Percentiles rank a stretch among this genome's conserved stretches.
Evolutionary conservation across 92 coral and sea anemone species (phyloP).

Genomic region (Porites lobata): DNA sequence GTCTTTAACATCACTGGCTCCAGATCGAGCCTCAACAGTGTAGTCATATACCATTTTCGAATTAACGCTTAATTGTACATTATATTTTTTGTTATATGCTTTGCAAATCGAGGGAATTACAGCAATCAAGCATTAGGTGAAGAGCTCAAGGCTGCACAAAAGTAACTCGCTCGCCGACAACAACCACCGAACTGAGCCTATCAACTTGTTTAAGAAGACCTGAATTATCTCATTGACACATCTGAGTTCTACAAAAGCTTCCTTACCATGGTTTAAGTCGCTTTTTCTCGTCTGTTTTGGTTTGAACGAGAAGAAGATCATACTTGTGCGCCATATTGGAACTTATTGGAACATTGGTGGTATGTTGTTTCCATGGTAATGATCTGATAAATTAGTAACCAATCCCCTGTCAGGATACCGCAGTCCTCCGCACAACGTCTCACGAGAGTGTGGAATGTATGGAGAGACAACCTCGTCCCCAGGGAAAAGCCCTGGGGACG

Average conservation of each 20-base stretch:
- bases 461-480: no score
- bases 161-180: background rate
- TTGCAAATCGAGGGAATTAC: no score
- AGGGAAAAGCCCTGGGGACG: no score
- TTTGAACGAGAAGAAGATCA: constrained; percentile 95
- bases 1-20: no score
- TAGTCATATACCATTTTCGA: no score
- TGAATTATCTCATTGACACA: background rate
- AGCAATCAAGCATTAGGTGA: no score
- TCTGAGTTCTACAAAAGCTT: background rate
- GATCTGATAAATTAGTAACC: background rate
- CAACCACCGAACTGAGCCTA: background rate
- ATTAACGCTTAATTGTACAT: no score
- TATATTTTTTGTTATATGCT: no score
- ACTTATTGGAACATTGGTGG: constrained; percentile 68
- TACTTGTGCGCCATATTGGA: constrained; percentile 98
- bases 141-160: background rate
- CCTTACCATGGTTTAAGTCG: constrained; percentile 88
- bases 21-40: no score
- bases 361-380: constrained; percentile 40
- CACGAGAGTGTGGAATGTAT: no score
- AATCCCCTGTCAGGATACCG: background rate
- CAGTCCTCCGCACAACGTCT: no score
- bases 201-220: background rate
- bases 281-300: constrained; percentile 88